Conservation (phyloP, 2,797 vertebrate genomes). For the Philypnodon macrostomus region DNA sequence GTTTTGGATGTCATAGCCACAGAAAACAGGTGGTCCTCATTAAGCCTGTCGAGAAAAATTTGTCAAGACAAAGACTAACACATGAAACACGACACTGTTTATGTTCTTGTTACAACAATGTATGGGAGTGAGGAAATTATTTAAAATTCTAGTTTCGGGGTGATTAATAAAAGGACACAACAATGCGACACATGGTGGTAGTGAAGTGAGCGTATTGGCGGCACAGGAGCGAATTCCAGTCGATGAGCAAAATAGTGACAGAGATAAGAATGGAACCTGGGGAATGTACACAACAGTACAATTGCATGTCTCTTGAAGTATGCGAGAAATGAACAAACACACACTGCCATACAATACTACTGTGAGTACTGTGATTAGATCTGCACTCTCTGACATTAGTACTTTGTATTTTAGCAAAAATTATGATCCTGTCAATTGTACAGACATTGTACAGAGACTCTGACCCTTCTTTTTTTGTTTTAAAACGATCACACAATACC, state of each 20-base stretch:
- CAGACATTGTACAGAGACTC: too few species aligned
- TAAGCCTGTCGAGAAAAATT: conserved; percentile 34
- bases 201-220: conserved; percentile 19
- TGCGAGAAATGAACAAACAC: conserved; percentile 27
- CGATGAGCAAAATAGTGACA: conserved; percentile 48
- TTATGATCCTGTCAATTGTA: too few species aligned
- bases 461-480: too few species aligned
- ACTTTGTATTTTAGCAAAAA: too few species aligned
- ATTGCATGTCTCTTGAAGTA: conserved; percentile 17
- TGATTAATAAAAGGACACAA: conserved; percentile 22
- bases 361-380: too few species aligned
- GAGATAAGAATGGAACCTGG: conserved; percentile 65
- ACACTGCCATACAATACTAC: conserved; percentile 2
- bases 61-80: conserved; percentile 31
- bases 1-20: conserved; percentile 36
- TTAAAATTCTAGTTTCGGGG: conserved; percentile 7
- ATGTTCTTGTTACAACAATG: not conserved
- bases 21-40: conserved; percentile 55
- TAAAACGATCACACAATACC: too few species aligned
- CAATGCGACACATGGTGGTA: conserved; percentile 13
- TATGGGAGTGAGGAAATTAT: conserved; percentile 8
- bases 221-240: conserved; percentile 45
- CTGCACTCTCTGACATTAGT: too few species aligned
- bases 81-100: conserved; percentile 18
- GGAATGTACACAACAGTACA: conserved; percentile 43